Evolutionary conservation across 92 coral and sea anemone genomes (phyloP), one percentile per base, ranked within the genome.

Genomic region (Phymanthus crucifer): DNA sequence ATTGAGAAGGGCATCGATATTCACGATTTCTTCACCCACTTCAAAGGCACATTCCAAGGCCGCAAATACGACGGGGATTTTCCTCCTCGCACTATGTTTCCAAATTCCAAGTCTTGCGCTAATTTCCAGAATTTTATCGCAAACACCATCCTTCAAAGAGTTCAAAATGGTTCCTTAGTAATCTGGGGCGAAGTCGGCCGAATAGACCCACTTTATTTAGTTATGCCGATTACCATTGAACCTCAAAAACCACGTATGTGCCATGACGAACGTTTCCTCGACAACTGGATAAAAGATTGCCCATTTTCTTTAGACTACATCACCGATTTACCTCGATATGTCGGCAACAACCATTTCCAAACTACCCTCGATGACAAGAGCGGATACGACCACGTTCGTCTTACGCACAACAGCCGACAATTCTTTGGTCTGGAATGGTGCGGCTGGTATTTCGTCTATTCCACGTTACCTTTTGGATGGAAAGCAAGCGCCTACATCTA

Each of bases 381-480:
- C 26, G 75, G 75, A 6, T 69, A 69, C 40, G 73, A 69, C 19
- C 82, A 78, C 14, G 32, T 66, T 3, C 21, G 66, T 5, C 70
- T 80, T 0, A 76, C 70, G 26, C 84, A 76, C 19, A 31, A 23
- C 21, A 70, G 84, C 43, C 70, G 40, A 36, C 69, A 76, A 76
- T 70, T 68, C 48, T 48, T 80, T n/a, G 69, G 77, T 48, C 32
- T 69, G 8, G 69, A 70, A 24, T 80, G 84, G 84, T 38, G 46
- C 8, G 83, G 83, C 21, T 79, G 83, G 75, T 80, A 43, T 32
- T 80, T 70, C 37, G 50, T 78, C 32, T 57, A 71, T 32, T 50
- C 84, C n/a, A 21, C 72, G 1, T 72, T 80, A 21, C 83, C 83
- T 18, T 78, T 80, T 32, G 84, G 84, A 0, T 74, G 86, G 86